Evolutionary conservation across 2,888 invertebrate genomes (phyloP).

Genomic region (Aporophyla nigra): DNA sequence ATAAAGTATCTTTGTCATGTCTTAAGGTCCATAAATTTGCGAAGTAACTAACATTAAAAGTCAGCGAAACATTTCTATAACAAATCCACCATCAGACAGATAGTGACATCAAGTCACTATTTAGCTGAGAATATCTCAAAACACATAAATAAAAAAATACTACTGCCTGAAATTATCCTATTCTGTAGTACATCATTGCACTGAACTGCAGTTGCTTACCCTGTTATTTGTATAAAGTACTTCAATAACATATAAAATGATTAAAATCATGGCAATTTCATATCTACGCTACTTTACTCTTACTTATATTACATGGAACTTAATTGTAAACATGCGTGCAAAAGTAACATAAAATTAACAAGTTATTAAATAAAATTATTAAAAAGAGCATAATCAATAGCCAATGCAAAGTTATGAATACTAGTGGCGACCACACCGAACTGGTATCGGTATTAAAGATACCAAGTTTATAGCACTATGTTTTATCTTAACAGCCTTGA

Average conservation of each 20-base stretch:
- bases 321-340: constrained; percentile 15
- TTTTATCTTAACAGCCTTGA: constrained; percentile 30
- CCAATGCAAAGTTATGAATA: constrained; percentile 25
- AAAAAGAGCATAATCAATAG: constrained; percentile 11
- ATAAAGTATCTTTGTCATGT: not conserved
- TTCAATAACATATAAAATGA: constrained; percentile 9
- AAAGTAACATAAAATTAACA: constrained; percentile 38
- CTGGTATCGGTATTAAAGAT: constrained; percentile 42
- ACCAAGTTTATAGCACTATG: constrained; percentile 23
- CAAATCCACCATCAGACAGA: not conserved
- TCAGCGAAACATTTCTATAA: not conserved
- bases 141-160: not conserved
- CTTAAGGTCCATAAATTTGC: not conserved
- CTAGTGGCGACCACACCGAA: constrained; percentile 41
- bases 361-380: constrained; percentile 32
- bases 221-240: constrained; percentile 4
- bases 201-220: not conserved
- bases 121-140: not conserved
- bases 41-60: not conserved
- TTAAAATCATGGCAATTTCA: constrained; percentile 23
- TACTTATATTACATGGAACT: not conserved
- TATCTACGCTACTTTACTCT: constrained; percentile 3
- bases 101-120: not conserved
- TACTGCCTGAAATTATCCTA: not conserved
- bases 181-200: not conserved